Conservation (phyloP, 2,113 vertebrate species). For the Propithecus coquereli region DNA sequence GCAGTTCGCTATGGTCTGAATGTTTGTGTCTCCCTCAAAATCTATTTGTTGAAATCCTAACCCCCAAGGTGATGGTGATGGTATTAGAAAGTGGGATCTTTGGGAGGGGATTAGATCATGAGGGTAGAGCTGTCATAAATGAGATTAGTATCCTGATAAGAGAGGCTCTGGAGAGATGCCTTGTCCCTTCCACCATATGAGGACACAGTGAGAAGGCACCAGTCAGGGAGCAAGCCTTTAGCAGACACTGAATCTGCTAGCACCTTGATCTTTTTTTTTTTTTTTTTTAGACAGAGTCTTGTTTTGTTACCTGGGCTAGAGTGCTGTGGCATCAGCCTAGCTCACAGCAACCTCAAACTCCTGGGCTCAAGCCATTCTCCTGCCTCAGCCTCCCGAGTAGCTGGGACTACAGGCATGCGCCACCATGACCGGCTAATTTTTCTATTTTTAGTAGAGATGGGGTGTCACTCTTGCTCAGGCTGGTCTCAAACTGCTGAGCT, state of each 20-base stretch:
- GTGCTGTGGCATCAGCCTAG: too few species aligned
- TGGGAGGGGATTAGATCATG: background rate
- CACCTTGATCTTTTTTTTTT: background rate
- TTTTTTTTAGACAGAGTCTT: too few species aligned
- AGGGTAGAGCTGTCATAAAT: background rate
- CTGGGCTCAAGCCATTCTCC: too few species aligned
- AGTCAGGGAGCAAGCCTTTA: background rate
- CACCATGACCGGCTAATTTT: too few species aligned
- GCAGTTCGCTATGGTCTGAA: background rate
- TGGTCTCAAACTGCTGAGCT: too few species aligned
- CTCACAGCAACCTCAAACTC: too few species aligned
- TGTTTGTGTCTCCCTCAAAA: background rate
- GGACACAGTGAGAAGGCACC: background rate
- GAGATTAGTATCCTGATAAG: background rate
- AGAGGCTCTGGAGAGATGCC: background rate
- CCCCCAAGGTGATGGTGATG: background rate
- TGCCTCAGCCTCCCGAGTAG: too few species aligned
- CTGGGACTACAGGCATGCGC: too few species aligned
- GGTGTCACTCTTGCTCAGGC: too few species aligned
- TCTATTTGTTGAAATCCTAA: background rate
- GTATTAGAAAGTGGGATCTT: too few species aligned
- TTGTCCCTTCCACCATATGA: background rate
- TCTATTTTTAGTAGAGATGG: too few species aligned
- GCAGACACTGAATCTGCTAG: background rate
- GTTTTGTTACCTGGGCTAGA: too few species aligned